Conservation (phyloP, 2,797 vertebrate genomes). For the Bryconaethiops microstoma region DNA sequence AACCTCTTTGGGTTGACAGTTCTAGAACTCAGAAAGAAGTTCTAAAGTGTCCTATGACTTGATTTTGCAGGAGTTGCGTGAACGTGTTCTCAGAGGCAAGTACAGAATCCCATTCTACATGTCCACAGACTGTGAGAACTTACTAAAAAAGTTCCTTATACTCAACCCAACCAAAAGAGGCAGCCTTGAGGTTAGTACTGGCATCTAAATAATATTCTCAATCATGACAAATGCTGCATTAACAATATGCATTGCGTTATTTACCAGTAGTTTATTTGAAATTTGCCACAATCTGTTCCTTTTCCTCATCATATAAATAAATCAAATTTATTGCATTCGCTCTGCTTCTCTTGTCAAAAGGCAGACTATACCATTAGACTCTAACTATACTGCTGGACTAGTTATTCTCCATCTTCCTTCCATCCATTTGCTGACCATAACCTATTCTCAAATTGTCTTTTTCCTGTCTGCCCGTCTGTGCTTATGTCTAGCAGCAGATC, state of each 20-base stretch:
- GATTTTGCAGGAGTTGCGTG: slow-evolving; percentile 84
- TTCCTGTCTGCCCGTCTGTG: neutral
- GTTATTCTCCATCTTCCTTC: neutral
- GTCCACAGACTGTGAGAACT: slow-evolving; percentile 94
- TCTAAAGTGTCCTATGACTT: neutral
- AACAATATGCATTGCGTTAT: neutral
- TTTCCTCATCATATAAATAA: too few relatives aligned
- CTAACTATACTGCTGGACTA: neutral
- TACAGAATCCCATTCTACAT: slow-evolving; percentile 95
- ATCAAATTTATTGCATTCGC: too few relatives aligned
- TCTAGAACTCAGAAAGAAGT: neutral
- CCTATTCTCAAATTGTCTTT: too few relatives aligned
- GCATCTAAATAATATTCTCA: neutral
- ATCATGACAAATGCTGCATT: neutral
- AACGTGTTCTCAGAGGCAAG: slow-evolving; percentile 90
- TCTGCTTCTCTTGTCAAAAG: too few relatives aligned
- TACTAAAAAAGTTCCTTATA: slow-evolving; percentile 89
- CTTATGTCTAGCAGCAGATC: slow-evolving; percentile 77
- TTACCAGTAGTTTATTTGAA: neutral
- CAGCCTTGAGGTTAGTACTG: slow-evolving; percentile 86
- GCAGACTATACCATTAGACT: too few relatives aligned
- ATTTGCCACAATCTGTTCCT: neutral
- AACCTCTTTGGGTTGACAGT: neutral
- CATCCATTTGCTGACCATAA: neutral
- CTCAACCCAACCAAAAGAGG: slow-evolving; percentile 91